Evolutionary conservation across 2,888 invertebrate species (phyloP).

Genomic region (Chalcis sispes): DNA sequence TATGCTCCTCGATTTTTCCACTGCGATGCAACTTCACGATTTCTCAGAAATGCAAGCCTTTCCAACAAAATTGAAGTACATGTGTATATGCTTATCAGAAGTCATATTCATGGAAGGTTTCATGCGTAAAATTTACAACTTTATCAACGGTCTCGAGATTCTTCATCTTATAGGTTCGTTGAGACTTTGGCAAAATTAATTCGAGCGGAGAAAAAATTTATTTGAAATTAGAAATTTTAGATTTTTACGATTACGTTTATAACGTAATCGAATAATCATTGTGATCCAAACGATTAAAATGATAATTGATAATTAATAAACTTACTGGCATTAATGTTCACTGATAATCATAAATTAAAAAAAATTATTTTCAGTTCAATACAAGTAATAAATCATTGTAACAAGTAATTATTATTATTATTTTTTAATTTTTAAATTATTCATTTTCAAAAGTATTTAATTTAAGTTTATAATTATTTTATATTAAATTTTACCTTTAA

Average conservation of each 20-base stretch:
- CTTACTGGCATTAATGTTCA: too few relatives aligned
- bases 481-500: too few relatives aligned
- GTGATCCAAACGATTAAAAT: too few relatives aligned
- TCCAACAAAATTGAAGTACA: constrained; percentile 95
- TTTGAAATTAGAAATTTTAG: constrained; percentile 50
- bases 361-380: too few relatives aligned
- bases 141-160: constrained; percentile 97
- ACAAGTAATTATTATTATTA: too few relatives aligned
- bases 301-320: too few relatives aligned
- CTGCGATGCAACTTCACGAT: constrained; percentile 99
- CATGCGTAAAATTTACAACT: constrained; percentile 99
- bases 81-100: constrained; percentile 98
- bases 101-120: constrained; percentile 99
- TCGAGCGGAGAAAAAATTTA: constrained; percentile 30
- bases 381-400: too few relatives aligned
- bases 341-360: too few relatives aligned
- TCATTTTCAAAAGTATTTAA: too few relatives aligned
- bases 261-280: neutral
- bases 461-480: too few relatives aligned
- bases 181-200: neutral
- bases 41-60: constrained; percentile 99
- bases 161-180: constrained; percentile 93
- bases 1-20: constrained; percentile 98
- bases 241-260: too few relatives aligned
- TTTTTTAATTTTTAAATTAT: too few relatives aligned